Percentiles rank a stretch among this genome's conserved stretches.
These are phyloP conservation scores for Apodemia zela DNA, from an alignment of 2,888 invertebrate genomes.

Conservation along the genomic window DNA sequence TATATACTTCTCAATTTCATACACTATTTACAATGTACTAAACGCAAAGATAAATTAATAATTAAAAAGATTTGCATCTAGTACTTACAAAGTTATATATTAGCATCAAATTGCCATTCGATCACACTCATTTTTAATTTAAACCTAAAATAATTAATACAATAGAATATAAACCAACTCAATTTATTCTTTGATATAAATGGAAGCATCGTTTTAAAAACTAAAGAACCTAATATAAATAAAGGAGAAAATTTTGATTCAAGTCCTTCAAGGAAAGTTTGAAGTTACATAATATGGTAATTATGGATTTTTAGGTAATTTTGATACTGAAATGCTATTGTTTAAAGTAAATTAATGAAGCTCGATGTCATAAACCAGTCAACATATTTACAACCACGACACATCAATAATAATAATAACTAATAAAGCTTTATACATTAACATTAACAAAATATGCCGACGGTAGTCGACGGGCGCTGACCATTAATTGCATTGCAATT, in stretches of 20 bases:
- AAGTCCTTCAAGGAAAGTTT: slow-evolving; percentile 18
- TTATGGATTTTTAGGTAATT: slow-evolving; percentile 10
- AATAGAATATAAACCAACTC: slow-evolving; percentile 58
- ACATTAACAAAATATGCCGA: slow-evolving; percentile 67
- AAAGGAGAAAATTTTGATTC: slow-evolving; percentile 25
- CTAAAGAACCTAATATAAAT: slow-evolving; percentile 52
- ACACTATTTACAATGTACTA: slow-evolving; percentile 70
- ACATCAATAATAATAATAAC: slow-evolving; percentile 56
- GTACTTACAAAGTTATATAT: slow-evolving; percentile 53
- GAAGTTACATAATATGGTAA: not conserved
- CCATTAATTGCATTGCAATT: slow-evolving; percentile 70
- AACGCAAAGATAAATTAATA: slow-evolving; percentile 69
- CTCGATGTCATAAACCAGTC: slow-evolving; percentile 53
- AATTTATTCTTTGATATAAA: slow-evolving; percentile 77
- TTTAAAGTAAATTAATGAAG: slow-evolving; percentile 14
- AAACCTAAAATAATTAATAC: slow-evolving; percentile 53
- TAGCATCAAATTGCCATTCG: slow-evolving; percentile 72
- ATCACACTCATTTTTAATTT: slow-evolving; percentile 69
- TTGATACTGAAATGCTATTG: not conserved
- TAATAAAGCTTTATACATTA: slow-evolving; percentile 79
- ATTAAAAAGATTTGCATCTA: slow-evolving; percentile 59
- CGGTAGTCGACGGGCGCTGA: slow-evolving; percentile 39
- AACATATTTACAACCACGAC: slow-evolving; percentile 72
- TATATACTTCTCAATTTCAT: slow-evolving; percentile 45
- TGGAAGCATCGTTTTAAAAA: slow-evolving; percentile 78